These are phyloP conservation scores for Sus scrofa DNA, from an alignment of 2,113 vertebrate species.

Conservation along the genomic window T2T-Sscrofa CM000813.6:24009001-24009500, in stretches of 20 bases:
- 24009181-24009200: background rate
- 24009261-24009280: background rate
- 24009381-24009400: background rate
- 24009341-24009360: background rate
- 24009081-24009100: too few species aligned
- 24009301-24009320: background rate
- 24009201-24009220: background rate
- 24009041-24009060: too few species aligned
- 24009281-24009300: background rate
- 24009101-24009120: background rate
- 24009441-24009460: background rate
- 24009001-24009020: too few species aligned
- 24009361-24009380: background rate
- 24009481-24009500: background rate
- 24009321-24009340: background rate
- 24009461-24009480: background rate
- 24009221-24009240: background rate
- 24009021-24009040: too few species aligned
- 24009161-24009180: background rate
- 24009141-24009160: background rate
- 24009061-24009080: too few species aligned
- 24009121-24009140: background rate
- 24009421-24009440: background rate
- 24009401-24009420: background rate
- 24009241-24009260: background rate